Conservation (phyloP, 1,140 invertebrate genomes). For the Zaprionus inermis region DNA sequence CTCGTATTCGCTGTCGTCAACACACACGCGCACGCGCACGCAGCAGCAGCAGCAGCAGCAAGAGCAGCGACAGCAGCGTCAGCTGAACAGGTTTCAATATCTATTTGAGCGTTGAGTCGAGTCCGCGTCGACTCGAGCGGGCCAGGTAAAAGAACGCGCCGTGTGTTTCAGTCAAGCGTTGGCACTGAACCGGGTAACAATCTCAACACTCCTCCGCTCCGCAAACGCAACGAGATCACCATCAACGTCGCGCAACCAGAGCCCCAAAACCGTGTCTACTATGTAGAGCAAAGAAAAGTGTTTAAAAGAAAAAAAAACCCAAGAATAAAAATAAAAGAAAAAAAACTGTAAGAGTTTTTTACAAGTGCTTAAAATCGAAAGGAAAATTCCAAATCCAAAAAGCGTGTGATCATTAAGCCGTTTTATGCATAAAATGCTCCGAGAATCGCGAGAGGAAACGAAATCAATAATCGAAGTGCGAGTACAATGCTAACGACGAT, state of each 20-base stretch:
- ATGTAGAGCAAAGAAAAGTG: conserved; percentile 38
- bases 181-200: conserved; percentile 84
- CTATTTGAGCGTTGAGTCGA: conserved; percentile 53
- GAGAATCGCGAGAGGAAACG: conserved; percentile 33
- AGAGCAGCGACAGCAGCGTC: conserved; percentile 17
- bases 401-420: conserved; percentile 25
- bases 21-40: conserved; percentile 55
- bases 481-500: conserved; percentile 67
- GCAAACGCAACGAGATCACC: conserved; percentile 21
- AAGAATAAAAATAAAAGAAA: conserved; percentile 9
- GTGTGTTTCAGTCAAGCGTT: conserved; percentile 82
- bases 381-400: conserved; percentile 15
- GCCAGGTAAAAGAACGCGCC: conserved; percentile 72
- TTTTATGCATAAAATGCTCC: conserved; percentile 35
- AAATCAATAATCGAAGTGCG: conserved; percentile 54
- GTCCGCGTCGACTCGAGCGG: conserved; percentile 45
- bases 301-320: background rate
- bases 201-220: conserved; percentile 75
- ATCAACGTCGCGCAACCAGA: too few relatives aligned
- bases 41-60: conserved; percentile 14
- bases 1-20: conserved; percentile 57
- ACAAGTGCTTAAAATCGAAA: conserved; percentile 20
- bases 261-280: conserved; percentile 14
- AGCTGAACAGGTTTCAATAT: conserved; percentile 50
- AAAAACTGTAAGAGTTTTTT: background rate